Evolutionary conservation across 2,797 vertebrate species (phyloP).

Genomic region (Anguilla marmorata): DNA sequence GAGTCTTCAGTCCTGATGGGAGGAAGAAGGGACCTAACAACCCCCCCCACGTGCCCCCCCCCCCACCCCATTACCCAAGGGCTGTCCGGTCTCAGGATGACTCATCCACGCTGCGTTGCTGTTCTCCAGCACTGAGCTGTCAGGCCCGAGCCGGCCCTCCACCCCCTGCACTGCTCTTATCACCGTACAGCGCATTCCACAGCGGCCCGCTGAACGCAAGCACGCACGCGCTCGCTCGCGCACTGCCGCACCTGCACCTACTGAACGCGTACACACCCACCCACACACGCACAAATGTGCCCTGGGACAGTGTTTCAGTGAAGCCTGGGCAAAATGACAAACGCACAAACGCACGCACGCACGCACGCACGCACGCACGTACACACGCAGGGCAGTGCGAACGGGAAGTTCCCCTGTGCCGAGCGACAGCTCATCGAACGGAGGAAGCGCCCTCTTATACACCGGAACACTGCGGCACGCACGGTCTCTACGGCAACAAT

Average conservation of each 20-base stretch:
- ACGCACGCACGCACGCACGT: constrained; percentile 54
- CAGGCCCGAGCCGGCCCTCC: constrained; percentile 52
- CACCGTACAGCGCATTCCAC: constrained; percentile 37
- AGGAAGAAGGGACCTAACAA: not conserved
- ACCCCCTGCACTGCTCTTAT: constrained; percentile 47
- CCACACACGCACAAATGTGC: constrained; percentile 31
- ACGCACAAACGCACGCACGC: constrained; percentile 33
- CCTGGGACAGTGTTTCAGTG: no score
- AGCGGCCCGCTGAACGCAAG: constrained; percentile 28
- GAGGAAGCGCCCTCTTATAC: constrained; percentile 29
- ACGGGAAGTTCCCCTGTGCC: not conserved
- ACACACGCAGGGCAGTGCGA: constrained; percentile 52
- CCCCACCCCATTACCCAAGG: not conserved
- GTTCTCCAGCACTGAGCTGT: constrained; percentile 52
- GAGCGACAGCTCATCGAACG: constrained; percentile 21
- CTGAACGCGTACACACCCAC: not conserved
- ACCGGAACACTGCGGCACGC: not conserved
- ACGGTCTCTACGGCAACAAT: not conserved
- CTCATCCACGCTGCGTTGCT: no score
- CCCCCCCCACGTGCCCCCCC: not conserved
- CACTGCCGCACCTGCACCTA: constrained; percentile 35
- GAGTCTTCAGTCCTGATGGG: not conserved
- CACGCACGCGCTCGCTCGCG: no score
- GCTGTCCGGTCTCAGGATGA: not conserved
- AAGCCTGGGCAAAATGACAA: not conserved